Base-by-base conservation (phyloP, 2,888 invertebrate species). In the Spatulosminthurus flaviceps region DNA sequence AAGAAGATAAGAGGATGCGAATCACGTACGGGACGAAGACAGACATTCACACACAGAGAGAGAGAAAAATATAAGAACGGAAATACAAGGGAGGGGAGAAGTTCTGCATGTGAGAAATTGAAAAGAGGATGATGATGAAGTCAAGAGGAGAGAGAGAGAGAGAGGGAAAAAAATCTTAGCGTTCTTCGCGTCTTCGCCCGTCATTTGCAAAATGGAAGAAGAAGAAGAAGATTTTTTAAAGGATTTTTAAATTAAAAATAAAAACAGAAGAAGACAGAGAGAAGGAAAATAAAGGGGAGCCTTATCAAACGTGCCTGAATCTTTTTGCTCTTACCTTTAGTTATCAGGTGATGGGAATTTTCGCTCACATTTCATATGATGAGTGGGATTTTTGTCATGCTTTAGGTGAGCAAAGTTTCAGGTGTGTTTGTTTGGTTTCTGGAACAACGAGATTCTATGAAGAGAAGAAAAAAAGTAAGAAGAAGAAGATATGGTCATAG, bases 351-450 rank as follows among this genome's bases (percentile, higher is more conserved):
- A 60, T 64, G 64, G 26, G 64, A 64, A 64, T 64, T 64, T 16
- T 64, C 16, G 51, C 51, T 51, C 51, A n/a, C 22, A 24, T 64
- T 64, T 26, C 64, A 64, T 64, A 22, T 24, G 21, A 60, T 11
- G 64, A 64, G 13, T 64, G 11, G 13, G n/a, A 24, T 64, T 64
- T 24, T 64, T 64, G 64, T 64, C 64, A 64, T 64, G 24, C 24
- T 64, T 64, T 64, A 66, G 66, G 69, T 79, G 79, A 79, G 79
- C 79, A 79, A 79, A 79, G 78, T 74, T 74, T 79, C 79, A 79
- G 79, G 79, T 79, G 74, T 74, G 79, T 79, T 64, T 73, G 73
- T 67, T 69, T 66, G 69, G 42, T 64, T 66, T 67, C 11, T 41
- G 41, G 41, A 41, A 71, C 41, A 42, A 41, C 34, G 21, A 42